phyloP scores from a whole-genome alignment of 2,113 vertebrate species.

The Petrocephalus zakoni region DNA sequence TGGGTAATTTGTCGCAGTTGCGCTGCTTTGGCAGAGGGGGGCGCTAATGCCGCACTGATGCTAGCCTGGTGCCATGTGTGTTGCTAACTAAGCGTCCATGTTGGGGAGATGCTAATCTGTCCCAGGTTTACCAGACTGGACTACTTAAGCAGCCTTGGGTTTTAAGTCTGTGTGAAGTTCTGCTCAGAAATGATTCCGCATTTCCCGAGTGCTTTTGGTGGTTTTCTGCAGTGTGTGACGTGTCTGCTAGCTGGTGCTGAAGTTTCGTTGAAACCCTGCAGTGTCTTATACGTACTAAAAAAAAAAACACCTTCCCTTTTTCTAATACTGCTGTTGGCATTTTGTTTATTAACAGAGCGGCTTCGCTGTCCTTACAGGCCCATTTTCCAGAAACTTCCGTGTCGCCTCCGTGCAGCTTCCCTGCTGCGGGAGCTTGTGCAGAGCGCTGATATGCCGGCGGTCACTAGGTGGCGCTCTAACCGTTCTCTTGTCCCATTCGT shows the following conservation, averaged over 20 bases:
- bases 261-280: background rate
- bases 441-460: background rate
- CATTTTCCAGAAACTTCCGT: background rate
- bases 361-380: background rate
- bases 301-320: background rate
- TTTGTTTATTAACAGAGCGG: background rate
- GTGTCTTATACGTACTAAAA: background rate
- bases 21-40: background rate
- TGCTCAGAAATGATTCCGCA: background rate
- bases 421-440: background rate
- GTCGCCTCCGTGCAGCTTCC: background rate
- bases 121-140: background rate
- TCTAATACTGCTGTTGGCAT: background rate
- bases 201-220: background rate
- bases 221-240: background rate
- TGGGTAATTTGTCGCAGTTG: slow-evolving; percentile 24
- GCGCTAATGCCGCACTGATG: background rate
- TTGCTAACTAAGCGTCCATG: background rate
- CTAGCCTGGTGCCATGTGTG: background rate
- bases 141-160: background rate
- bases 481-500: slow-evolving; percentile 38
- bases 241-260: background rate
- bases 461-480: slow-evolving; percentile 24
- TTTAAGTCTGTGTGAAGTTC: background rate
- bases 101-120: background rate